Evolutionary conservation across 2,888 invertebrate genomes (phyloP), one percentile per base, ranked within the genome.

Genomic region (Heliconius aoede): DNA sequence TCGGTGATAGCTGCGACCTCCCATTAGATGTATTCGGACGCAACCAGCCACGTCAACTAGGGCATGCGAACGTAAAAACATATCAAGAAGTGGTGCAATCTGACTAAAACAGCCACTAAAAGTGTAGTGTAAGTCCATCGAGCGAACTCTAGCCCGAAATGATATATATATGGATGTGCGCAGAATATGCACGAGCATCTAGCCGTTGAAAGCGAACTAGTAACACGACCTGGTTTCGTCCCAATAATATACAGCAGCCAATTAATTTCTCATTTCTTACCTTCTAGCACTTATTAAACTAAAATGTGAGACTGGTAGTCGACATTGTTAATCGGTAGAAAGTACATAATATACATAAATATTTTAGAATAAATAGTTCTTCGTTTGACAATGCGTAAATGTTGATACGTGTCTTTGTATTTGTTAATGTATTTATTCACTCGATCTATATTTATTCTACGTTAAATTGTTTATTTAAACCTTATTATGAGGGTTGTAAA

Each of bases 221-320:
- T 78, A 73, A 78, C 78, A 75, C 78, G 80, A 88, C 84, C 91
- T 90, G 93, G 92, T 92, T 91, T 91, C 92, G 92, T 92, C 93
- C 91, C 85, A 85, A 89, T 87, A 86, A 87, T 87, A 87, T 89
- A 84, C 87, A 86, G 91, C 93, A 90, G 91, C 91, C 89, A 82
- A 90, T 91, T 89, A 87, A 90, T 92, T 93, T 90, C 87, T 88
- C 88, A 87, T 90, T 92, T 91, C 89, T 86, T 91, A 92, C 89
- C 89, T 93, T 92, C 90, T 94, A 93, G 91, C 91, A 91, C 91
- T 91, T 91, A 91, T 91, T 90, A 89, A 90, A 92, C 93, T 93
- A 94, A 93, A 92, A 94, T 93, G 93, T 94, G 94, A 94, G 94
- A 94, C 94, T 94, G 94, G 94, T 94, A 94, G 94, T 93, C 94